Conservation (phyloP, 1,140 invertebrate species). For the Trichogramma pretiosum region DNA sequence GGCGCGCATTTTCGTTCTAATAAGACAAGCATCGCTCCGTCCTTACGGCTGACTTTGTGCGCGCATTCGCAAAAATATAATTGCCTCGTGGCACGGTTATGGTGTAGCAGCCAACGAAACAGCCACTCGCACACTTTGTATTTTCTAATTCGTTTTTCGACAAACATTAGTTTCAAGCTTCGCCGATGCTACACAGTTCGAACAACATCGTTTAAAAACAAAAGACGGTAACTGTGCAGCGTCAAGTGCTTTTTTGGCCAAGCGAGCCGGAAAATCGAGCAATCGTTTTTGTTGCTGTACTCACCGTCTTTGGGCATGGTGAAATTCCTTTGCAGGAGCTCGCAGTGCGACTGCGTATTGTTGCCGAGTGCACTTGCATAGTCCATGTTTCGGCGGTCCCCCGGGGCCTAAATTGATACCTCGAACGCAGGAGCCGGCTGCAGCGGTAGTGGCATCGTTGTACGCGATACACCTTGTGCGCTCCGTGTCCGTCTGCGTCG, state of each 20-base stretch:
- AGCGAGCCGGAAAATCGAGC: neutral
- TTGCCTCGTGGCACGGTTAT: too few relatives aligned
- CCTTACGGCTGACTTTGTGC: too few relatives aligned
- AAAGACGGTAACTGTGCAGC: conserved; percentile 2
- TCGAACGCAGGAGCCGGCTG: neutral
- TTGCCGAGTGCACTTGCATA: conserved; percentile 24
- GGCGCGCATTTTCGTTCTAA: too few relatives aligned
- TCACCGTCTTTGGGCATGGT: conserved; percentile 30
- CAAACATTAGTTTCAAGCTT: neutral
- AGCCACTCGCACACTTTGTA: neutral
- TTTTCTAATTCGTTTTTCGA: neutral
- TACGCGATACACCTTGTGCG: too few relatives aligned
- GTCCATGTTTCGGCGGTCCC: conserved; percentile 26
- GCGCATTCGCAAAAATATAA: too few relatives aligned
- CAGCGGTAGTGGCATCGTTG: too few relatives aligned
- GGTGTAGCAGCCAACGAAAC: too few relatives aligned
- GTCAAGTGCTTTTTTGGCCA: too few relatives aligned
- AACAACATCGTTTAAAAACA: neutral
- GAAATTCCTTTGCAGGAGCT: conserved; percentile 28
- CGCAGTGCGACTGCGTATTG: conserved; percentile 27
- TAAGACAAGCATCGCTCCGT: neutral
- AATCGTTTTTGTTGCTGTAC: conserved; percentile 3
- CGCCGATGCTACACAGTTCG: neutral
- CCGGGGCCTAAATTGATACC: neutral
- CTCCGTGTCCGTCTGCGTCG: too few relatives aligned